A percentile compares a stretch with the other conserved stretches of the same genome.
These are phyloP conservation scores for Polypterus senegalus DNA, from an alignment of 2,113 vertebrate species.

Conservation along the genomic window DNA sequence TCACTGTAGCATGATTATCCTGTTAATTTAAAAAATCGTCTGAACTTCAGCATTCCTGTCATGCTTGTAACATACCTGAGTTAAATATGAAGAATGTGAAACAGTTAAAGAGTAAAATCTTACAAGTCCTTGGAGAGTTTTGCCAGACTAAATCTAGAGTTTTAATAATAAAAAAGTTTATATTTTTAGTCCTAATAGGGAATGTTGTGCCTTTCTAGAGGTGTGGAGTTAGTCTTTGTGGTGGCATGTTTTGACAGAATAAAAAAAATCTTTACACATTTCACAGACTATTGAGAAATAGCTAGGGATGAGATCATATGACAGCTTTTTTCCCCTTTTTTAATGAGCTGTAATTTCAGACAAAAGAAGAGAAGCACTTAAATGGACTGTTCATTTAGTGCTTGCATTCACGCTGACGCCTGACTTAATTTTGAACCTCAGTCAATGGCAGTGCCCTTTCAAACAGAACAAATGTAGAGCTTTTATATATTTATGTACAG, in stretches of 20 bases:
- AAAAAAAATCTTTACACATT: slow-evolving; percentile 12
- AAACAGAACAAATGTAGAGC: no score
- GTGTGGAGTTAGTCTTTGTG: background rate
- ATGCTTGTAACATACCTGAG: background rate
- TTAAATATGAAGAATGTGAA: background rate
- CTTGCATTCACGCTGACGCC: background rate
- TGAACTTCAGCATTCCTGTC: background rate
- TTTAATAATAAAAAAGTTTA: background rate
- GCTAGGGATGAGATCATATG: slow-evolving; percentile 7
- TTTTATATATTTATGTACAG: no score
- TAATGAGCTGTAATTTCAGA: slow-evolving; percentile 35
- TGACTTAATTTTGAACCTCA: no score
- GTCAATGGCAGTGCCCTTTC: no score
- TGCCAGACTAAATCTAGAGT: background rate
- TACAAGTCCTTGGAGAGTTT: background rate
- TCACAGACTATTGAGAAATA: slow-evolving; percentile 16
- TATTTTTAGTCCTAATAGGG: background rate
- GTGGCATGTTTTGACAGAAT: background rate
- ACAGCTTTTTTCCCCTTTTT: slow-evolving; percentile 4
- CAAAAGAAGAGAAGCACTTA: slow-evolving; percentile 26
- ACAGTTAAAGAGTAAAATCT: background rate
- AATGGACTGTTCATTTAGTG: background rate
- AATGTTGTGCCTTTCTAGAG: background rate
- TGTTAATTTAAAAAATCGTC: background rate
- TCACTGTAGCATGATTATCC: no score